phyloP scores from a whole-genome alignment of 2,888 invertebrate genomes.

The Resseliella maxima region DNA sequence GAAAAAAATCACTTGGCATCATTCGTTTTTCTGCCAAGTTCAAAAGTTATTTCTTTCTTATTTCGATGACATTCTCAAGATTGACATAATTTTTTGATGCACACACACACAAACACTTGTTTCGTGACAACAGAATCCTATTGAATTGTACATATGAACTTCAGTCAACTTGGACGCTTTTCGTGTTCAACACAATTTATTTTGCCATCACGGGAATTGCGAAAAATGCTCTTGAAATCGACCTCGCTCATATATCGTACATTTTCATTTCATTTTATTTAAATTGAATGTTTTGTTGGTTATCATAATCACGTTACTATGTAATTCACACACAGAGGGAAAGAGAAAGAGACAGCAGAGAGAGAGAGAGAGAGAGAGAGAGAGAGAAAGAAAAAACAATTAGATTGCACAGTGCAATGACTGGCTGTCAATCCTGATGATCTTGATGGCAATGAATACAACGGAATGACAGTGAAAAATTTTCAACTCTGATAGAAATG shows the following conservation, averaged over 20 bases:
- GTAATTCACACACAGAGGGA: not conserved
- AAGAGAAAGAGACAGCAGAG: no score
- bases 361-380: no score
- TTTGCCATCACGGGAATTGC: no score
- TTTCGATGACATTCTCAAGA: not conserved
- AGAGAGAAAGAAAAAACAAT: slow-evolving; percentile 39
- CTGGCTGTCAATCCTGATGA: slow-evolving; percentile 9
- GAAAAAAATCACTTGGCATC: no score
- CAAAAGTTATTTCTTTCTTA: not conserved
- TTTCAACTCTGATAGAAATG: no score
- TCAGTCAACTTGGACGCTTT: not conserved
- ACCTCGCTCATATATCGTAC: no score
- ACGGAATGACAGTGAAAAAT: not conserved
- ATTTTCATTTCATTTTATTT: not conserved
- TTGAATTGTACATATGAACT: not conserved
- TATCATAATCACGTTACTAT: not conserved
- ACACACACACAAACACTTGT: not conserved
- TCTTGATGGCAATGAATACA: not conserved
- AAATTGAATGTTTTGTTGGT: slow-evolving; percentile 16
- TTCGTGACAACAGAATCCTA: not conserved
- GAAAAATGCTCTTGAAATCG: no score
- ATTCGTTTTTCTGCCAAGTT: not conserved
- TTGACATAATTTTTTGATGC: no score
- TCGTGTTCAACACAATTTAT: not conserved
- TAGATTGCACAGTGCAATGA: not conserved